Base-by-base conservation (phyloP, 2,113 vertebrate genomes). In the Corythornis cristatus region DNA sequence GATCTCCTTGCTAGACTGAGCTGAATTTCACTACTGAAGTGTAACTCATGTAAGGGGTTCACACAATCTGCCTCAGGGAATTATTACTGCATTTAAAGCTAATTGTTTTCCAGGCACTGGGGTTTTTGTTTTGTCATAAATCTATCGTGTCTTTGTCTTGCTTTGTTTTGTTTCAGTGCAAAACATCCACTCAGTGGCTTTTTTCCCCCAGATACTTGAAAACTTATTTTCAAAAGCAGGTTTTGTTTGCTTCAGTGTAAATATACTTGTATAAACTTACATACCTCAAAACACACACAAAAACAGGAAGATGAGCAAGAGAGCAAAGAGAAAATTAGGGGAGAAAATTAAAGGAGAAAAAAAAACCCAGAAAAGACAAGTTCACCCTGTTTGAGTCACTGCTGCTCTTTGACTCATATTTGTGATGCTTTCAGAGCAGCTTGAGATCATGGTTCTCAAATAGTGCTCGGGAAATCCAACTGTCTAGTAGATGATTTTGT, bases 121-220 rank as follows among this genome's bases (percentile, higher is more conserved):
- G 26, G 4, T 86, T 92, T 75, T 60, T 53, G 53, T 37, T 90
- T 65, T 75, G 70, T 33, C 60, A 50, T 88, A 93, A 92, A 96
- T 86, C 50, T 23, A 31, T 35, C 54, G 11, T 53, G 93, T 60
- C 61, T 86, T 81, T 68, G 64, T 67, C 64, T 88, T 80, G 79
- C 23, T 94, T 94, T 94, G 28, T 74, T 93, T 86, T 86, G 53
- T 48, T 89, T 83, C 72, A n/a, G 46, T 43, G n/a, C 46, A 58
- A 42, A 76, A 61, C 35, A 90, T 84, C 40, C 61, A 31, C 66
- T 74, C n/a, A 33, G 51, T 57, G 80, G 26, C 14, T 85, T 85
- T 53, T 37, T 35, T 75, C 67, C 31, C 40, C 3, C 10, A 51
- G 61, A 20, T 72, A 35, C 66, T 68, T 72, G 70, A 88, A 72